phyloP scores from a whole-genome alignment of 2,888 invertebrate genomes.

The Pristionchus arcanus region DNA sequence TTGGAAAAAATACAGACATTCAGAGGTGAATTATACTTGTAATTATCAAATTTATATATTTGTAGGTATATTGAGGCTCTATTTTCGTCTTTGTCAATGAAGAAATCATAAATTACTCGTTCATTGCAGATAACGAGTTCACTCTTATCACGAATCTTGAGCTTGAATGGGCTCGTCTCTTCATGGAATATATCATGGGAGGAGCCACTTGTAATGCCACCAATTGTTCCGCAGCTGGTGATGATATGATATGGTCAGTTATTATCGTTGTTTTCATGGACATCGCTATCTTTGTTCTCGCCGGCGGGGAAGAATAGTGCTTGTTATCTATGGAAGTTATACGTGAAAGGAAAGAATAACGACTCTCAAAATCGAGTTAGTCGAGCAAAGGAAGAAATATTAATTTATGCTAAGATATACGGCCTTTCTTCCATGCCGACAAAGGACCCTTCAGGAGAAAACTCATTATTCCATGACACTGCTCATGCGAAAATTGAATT shows the following conservation, averaged over 20 bases:
- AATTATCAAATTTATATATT: no score
- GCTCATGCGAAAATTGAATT: background rate
- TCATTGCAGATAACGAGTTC: constrained; percentile 65
- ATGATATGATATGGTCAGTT: constrained; percentile 80
- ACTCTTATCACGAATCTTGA: constrained; percentile 67
- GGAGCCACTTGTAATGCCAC: constrained; percentile 60
- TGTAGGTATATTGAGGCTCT: no score
- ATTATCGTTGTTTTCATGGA: background rate
- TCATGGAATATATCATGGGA: constrained; percentile 69
- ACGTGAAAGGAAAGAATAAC: background rate
- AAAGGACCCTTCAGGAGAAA: background rate
- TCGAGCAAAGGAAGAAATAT: background rate
- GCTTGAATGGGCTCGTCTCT: constrained; percentile 71
- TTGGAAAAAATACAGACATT: no score
- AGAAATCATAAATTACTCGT: background rate
- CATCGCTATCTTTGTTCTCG: background rate
- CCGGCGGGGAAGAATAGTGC: background rate
- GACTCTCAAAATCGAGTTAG: background rate
- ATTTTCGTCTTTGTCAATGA: background rate
- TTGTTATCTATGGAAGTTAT: no score
- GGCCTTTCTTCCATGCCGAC: background rate
- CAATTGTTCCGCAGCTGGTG: constrained; percentile 73
- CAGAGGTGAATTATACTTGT: no score
- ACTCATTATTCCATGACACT: constrained; percentile 26
- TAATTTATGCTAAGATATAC: background rate